These are phyloP conservation scores for Ephestia elutella DNA, from an alignment of 1,140 invertebrate genomes.

Conservation along the genomic window DNA sequence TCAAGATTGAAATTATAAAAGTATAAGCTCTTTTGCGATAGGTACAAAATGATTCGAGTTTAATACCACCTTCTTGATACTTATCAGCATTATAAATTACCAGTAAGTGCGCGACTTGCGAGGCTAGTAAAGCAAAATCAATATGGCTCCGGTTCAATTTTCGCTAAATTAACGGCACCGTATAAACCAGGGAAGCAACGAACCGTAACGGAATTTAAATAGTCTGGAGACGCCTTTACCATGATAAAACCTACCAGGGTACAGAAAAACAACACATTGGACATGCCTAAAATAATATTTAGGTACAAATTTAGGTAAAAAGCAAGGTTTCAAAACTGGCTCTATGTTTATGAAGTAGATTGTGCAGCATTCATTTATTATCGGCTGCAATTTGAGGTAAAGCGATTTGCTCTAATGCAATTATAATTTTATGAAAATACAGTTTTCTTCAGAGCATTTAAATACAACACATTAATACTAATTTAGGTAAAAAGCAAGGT, in stretches of 20 bases:
- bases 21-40: background rate
- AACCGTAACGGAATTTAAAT: slow-evolving; percentile 74
- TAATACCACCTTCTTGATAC: background rate
- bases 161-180: slow-evolving; percentile 71
- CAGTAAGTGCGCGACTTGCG: background rate
- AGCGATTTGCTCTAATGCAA: too few relatives aligned
- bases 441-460: background rate
- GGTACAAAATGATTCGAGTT: background rate
- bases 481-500: too few relatives aligned
- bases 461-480: background rate
- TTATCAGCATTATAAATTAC: background rate
- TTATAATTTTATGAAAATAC: too few relatives aligned
- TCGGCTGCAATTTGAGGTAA: too few relatives aligned
- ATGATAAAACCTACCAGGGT: slow-evolving; percentile 10
- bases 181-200: slow-evolving; percentile 75
- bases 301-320: too few relatives aligned
- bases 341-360: too few relatives aligned
- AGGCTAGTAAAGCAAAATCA: slow-evolving; percentile 28
- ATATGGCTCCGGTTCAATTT: slow-evolving; percentile 61
- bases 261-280: background rate
- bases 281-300: too few relatives aligned
- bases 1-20: too few relatives aligned
- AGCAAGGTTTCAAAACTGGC: too few relatives aligned
- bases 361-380: too few relatives aligned
- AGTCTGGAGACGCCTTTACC: slow-evolving; percentile 58